Evolutionary conservation across 2,888 invertebrate species (phyloP).

Genomic region (Limenitis arthemis): DNA sequence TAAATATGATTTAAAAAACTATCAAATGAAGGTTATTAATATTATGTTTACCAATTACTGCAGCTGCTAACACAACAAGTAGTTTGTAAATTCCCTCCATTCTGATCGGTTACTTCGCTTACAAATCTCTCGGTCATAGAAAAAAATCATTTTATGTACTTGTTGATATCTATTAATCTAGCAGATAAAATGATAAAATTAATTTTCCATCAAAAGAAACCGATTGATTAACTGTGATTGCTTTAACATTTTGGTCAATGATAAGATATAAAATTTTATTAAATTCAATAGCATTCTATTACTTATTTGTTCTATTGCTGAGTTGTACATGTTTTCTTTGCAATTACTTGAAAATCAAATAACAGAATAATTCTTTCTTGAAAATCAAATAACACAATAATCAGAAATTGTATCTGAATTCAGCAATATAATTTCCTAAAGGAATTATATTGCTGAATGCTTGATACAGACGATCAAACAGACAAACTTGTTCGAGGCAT

Average conservation of each 20-base stretch:
- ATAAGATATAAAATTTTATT: constrained; percentile 7
- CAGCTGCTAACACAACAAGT: constrained; percentile 22
- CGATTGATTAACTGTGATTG: constrained; percentile 10
- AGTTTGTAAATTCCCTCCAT: constrained; percentile 24
- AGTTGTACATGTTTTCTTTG: background rate
- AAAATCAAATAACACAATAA: too few relatives aligned
- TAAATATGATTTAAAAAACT: too few relatives aligned
- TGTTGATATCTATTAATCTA: constrained; percentile 7
- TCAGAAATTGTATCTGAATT: too few relatives aligned
- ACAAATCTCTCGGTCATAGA: constrained; percentile 1
- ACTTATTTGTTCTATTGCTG: background rate
- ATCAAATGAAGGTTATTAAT: background rate
- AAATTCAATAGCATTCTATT: background rate
- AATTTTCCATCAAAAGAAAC: constrained; percentile 16
- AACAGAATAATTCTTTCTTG: too few relatives aligned
- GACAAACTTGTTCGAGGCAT: too few relatives aligned
- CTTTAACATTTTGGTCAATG: constrained; percentile 3
- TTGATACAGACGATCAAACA: too few relatives aligned
- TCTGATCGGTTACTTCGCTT: background rate
- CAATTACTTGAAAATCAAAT: too few relatives aligned
- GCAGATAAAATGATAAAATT: constrained; percentile 18
- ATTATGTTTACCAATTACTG: constrained; percentile 29
- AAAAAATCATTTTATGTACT: constrained; percentile 19
- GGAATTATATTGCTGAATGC: too few relatives aligned
- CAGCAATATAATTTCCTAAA: too few relatives aligned